Base-by-base conservation (phyloP, 2,888 invertebrate genomes). In the Halictus quadricinctus region DNA sequence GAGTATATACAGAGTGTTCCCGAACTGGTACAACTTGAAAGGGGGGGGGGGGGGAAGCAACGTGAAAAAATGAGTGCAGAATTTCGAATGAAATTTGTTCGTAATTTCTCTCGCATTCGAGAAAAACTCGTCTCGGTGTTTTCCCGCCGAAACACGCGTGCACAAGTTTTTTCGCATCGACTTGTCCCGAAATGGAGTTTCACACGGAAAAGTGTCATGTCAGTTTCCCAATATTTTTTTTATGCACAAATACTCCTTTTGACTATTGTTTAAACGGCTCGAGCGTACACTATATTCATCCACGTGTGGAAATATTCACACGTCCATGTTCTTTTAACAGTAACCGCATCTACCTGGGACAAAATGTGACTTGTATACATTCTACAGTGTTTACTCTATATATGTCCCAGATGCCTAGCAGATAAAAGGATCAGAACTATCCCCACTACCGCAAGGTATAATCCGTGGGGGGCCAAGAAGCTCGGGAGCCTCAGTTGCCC, bases 41-140 rank as follows among this genome's bases (percentile, higher is more conserved):
- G 7, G 64, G 36, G 7, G 15, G 29, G 5, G 64, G 29, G 29
- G 29, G 64, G 2, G 15, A 64, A 15, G 64, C 64, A 29, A 15
- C 64, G 64, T 64, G 64, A 64, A 64, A 64, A 64, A 64, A 64
- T 64, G 3, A 64, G 64, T 29, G 8, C 15, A 8, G 64, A 29
- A 64, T 64, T 64, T 64, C 64, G 64, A 64, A 64, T 64, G 18
- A 18, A 29, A 29, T 64, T 29, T 64, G 29, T 64, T 64, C 64
- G 18, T 64, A 64, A 64, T 64, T 64, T 29, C 15, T 64, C 18
- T 64, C 60, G 60, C 60, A 2, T 13, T 29, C 60, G 25, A 2
- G 13, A 60, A 25, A 25, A 60, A 54, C 21, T 54, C 46, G 46
- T 10, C 10, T 46, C 46, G 46, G 13, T 46, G 46, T 46, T 46